Conservation (phyloP, 1,140 invertebrate species). For the Scaptomyza graminum region DNA sequence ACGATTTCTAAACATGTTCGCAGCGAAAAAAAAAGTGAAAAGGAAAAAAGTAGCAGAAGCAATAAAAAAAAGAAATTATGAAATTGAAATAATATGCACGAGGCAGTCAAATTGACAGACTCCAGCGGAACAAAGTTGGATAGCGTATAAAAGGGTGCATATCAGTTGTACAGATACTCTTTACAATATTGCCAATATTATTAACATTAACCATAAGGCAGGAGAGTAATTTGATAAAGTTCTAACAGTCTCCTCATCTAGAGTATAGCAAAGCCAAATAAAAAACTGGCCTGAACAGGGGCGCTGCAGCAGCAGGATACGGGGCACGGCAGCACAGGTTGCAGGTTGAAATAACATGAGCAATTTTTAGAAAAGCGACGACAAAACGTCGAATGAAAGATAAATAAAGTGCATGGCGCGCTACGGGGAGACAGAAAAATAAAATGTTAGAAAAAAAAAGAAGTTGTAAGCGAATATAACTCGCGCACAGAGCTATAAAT, state of each 20-base stretch:
- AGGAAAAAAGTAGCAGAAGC: constrained; percentile 10
- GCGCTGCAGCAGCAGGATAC: neutral
- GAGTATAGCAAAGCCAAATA: constrained; percentile 60
- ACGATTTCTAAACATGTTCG: constrained; percentile 73
- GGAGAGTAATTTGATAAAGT: neutral
- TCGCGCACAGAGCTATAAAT: constrained; percentile 69
- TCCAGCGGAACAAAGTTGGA: neutral
- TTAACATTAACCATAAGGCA: too few species aligned
- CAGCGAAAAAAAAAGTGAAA: constrained; percentile 28
- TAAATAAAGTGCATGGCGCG: constrained; percentile 69
- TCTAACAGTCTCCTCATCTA: neutral
- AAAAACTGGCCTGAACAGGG: neutral
- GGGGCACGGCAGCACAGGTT: constrained; percentile 1
- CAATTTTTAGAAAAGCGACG: constrained; percentile 77
- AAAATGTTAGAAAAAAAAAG: constrained; percentile 56
- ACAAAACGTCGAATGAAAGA: constrained; percentile 83
- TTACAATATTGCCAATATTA: too few species aligned
- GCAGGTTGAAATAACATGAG: constrained; percentile 72
- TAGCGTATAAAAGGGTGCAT: too few species aligned
- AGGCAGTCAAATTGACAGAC: constrained; percentile 29
- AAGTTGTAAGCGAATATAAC: constrained; percentile 46
- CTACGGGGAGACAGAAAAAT: constrained; percentile 25
- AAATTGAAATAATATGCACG: constrained; percentile 38
- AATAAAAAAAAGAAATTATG: constrained; percentile 28
- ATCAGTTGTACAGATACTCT: too few species aligned